Evolutionary conservation across 1,140 invertebrate genomes (phyloP).

Genomic region (Drosophila kurseongensis): DNA sequence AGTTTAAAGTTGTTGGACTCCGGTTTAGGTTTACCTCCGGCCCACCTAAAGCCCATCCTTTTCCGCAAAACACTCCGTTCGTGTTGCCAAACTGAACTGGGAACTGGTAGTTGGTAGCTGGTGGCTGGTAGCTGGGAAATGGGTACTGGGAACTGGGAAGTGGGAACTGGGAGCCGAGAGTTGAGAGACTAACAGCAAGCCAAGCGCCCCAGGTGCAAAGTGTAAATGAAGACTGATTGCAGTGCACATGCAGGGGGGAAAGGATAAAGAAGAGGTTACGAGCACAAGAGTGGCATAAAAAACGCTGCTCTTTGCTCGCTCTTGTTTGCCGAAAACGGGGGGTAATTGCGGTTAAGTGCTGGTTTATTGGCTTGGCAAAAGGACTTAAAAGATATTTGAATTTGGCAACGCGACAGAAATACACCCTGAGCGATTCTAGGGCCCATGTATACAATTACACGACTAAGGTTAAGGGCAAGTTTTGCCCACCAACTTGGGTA

Average conservation of each 20-base stretch:
- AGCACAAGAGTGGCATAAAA: slow-evolving; percentile 54
- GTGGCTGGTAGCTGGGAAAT: neutral
- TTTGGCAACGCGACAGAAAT: slow-evolving; percentile 51
- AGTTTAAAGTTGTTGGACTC: slow-evolving; percentile 71
- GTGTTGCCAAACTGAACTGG: slow-evolving; percentile 48
- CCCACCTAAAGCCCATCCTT: slow-evolving; percentile 4
- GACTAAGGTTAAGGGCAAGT: slow-evolving; percentile 57
- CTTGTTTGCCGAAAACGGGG: slow-evolving; percentile 74
- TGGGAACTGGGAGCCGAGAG: slow-evolving; percentile 28
- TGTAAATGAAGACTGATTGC: slow-evolving; percentile 83
- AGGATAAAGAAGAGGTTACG: slow-evolving; percentile 4
- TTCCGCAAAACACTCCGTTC: slow-evolving; percentile 29
- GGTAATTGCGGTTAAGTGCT: slow-evolving; percentile 83
- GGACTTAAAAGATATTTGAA: slow-evolving; percentile 76
- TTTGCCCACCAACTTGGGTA: neutral
- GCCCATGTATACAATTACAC: slow-evolving; percentile 16
- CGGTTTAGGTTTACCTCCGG: slow-evolving; percentile 14
- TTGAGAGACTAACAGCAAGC: slow-evolving; percentile 40
- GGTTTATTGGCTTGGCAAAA: slow-evolving; percentile 81
- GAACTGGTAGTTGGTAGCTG: slow-evolving; percentile 25
- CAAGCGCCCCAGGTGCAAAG: slow-evolving; percentile 79
- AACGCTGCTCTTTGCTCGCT: slow-evolving; percentile 53
- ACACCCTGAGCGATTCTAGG: slow-evolving; percentile 19
- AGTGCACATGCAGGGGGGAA: slow-evolving; percentile 64
- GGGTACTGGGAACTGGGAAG: neutral